Conservation (phyloP, 2,797 vertebrate genomes). For the Melanogrammus aeglefinus region DNA sequence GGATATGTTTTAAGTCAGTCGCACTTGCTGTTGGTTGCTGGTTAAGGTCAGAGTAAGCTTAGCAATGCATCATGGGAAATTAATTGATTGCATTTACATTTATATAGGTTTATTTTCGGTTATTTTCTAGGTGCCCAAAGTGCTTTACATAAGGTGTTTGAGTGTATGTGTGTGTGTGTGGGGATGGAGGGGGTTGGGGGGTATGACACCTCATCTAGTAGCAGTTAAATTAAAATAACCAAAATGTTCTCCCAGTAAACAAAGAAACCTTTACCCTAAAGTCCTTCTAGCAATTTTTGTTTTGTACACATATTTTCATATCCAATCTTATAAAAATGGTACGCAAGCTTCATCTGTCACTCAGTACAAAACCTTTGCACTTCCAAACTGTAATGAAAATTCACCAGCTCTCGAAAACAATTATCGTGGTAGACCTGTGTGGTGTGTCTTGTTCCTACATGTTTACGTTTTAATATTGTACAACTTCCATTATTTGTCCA, state of each 20-base stretch:
- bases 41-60: not conserved
- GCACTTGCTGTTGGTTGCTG: not conserved
- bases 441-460: not conserved
- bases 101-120: too few relatives aligned
- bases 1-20: not conserved
- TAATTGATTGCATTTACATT: too few relatives aligned
- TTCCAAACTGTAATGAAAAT: not conserved
- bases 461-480: not conserved
- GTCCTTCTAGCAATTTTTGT: not conserved
- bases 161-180: too few relatives aligned
- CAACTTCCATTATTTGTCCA: not conserved
- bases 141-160: too few relatives aligned
- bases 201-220: too few relatives aligned
- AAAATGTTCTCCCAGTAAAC: not conserved
- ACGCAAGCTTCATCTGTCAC: not conserved
- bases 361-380: not conserved
- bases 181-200: too few relatives aligned
- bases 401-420: not conserved
- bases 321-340: not conserved
- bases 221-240: not conserved
- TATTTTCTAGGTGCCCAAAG: too few relatives aligned
- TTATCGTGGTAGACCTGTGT: not conserved
- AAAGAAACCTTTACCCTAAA: not conserved
- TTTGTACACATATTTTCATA: not conserved
- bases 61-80: not conserved